Evolutionary conservation across 2,888 invertebrate species (phyloP).

Genomic region (Tortrix viridana): DNA sequence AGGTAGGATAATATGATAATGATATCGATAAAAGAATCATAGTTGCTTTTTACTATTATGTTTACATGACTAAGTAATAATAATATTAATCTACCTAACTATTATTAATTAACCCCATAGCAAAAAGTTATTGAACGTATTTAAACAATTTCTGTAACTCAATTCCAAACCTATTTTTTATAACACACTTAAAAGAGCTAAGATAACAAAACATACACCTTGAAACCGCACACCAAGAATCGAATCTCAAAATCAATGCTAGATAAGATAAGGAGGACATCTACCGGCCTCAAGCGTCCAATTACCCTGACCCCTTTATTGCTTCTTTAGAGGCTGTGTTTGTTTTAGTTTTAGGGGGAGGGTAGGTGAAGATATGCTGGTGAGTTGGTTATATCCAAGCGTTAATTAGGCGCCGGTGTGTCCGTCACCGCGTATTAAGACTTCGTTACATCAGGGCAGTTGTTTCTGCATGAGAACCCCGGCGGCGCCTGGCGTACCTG

Average conservation of each 20-base stretch:
- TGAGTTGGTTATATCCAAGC: constrained; percentile 52
- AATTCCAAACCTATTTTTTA: constrained; percentile 25
- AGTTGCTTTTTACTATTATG: too few species aligned
- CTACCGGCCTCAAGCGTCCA: constrained; percentile 53
- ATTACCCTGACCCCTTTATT: constrained; percentile 44
- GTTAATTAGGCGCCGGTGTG: constrained; percentile 81
- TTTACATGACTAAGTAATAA: neutral
- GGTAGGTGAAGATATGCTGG: constrained; percentile 53
- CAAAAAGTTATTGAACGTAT: neutral
- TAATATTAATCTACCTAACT: neutral
- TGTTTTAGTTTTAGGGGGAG: constrained; percentile 16
- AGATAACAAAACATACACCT: constrained; percentile 42
- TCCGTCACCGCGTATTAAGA: constrained; percentile 79
- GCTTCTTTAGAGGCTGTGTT: neutral
- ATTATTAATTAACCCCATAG: neutral
- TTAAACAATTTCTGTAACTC: constrained; percentile 5
- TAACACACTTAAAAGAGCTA: constrained; percentile 27
- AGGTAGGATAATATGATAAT: too few species aligned
- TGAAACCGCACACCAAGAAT: constrained; percentile 77
- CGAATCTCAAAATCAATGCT: constrained; percentile 77
- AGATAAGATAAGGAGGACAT: constrained; percentile 73
- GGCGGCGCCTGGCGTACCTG: constrained; percentile 69
- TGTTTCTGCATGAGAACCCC: constrained; percentile 74
- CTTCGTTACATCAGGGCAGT: constrained; percentile 78
- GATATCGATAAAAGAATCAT: too few species aligned